These are phyloP conservation scores for Tenebrosternarchus preto DNA, from an alignment of 2,113 vertebrate genomes.

Conservation along the genomic window DNA sequence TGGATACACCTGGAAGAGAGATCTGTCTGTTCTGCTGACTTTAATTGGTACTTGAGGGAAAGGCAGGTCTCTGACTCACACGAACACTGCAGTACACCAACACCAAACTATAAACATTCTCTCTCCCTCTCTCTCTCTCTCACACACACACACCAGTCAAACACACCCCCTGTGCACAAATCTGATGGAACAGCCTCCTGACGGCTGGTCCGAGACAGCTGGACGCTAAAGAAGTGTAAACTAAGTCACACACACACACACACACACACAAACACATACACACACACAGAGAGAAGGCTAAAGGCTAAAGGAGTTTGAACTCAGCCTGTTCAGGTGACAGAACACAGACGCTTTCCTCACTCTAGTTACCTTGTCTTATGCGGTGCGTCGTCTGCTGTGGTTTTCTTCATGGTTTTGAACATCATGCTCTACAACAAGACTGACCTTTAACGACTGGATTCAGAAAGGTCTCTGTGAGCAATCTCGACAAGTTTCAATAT, in stretches of 20 bases:
- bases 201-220: not conserved
- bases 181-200: not conserved
- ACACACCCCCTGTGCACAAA: not conserved
- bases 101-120: not conserved
- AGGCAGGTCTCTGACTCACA: slow-evolving; percentile 19
- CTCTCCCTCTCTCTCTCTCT: not conserved
- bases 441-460: slow-evolving; percentile 20
- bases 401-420: not conserved
- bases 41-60: slow-evolving; percentile 53
- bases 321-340: slow-evolving; percentile 1
- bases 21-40: not conserved
- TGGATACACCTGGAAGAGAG: slow-evolving; percentile 12
- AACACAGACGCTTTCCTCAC: not conserved
- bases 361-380: no score
- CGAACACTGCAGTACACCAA: not conserved
- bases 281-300: not conserved
- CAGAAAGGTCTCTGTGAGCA: not conserved
- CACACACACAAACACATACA: no score
- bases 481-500: slow-evolving; percentile 6
- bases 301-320: not conserved
- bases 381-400: not conserved
- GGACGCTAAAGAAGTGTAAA: not conserved
- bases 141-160: not conserved
- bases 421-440: not conserved
- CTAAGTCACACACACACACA: no score